phyloP scores from a whole-genome alignment of 2,888 invertebrate genomes.

The Globia sparganii region DNA sequence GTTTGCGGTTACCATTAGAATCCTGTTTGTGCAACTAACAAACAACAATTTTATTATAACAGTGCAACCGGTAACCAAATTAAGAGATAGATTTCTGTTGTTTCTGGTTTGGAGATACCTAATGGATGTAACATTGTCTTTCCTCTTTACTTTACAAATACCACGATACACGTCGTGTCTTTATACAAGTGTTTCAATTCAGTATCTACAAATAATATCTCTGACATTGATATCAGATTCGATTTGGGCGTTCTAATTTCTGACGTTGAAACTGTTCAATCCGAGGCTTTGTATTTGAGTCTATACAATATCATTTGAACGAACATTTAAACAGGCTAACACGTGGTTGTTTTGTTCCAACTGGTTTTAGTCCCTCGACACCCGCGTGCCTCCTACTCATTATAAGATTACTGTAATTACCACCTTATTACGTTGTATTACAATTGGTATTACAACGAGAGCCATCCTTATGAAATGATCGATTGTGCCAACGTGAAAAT shows the following conservation, averaged over 20 bases:
- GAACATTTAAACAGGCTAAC: slow-evolving; percentile 60
- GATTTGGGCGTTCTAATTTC: neutral
- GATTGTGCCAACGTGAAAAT: slow-evolving; percentile 21
- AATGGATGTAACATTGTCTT: slow-evolving; percentile 22
- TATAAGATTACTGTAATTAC: slow-evolving; percentile 55
- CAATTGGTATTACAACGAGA: slow-evolving; percentile 53
- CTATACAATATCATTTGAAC: slow-evolving; percentile 42
- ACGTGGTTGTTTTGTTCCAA: slow-evolving; percentile 68
- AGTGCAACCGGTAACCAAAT: slow-evolving; percentile 45
- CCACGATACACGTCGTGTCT: neutral
- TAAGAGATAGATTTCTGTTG: slow-evolving; percentile 25
- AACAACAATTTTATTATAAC: slow-evolving; percentile 62
- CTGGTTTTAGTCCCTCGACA: slow-evolving; percentile 66
- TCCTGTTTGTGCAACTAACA: slow-evolving; percentile 61
- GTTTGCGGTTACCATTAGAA: slow-evolving; percentile 61
- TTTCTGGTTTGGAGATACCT: slow-evolving; percentile 10
- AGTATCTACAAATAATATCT: neutral
- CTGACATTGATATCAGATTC: slow-evolving; percentile 11
- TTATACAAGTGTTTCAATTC: neutral
- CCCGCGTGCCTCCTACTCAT: slow-evolving; percentile 31
- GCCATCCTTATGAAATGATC: slow-evolving; percentile 35
- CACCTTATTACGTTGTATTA: slow-evolving; percentile 64
- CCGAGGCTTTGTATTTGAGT: slow-evolving; percentile 14
- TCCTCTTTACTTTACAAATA: neutral
- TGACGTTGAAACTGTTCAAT: neutral